Base-by-base conservation (phyloP, 2,797 vertebrate genomes). In the Crocidura indochinensis region DNA sequence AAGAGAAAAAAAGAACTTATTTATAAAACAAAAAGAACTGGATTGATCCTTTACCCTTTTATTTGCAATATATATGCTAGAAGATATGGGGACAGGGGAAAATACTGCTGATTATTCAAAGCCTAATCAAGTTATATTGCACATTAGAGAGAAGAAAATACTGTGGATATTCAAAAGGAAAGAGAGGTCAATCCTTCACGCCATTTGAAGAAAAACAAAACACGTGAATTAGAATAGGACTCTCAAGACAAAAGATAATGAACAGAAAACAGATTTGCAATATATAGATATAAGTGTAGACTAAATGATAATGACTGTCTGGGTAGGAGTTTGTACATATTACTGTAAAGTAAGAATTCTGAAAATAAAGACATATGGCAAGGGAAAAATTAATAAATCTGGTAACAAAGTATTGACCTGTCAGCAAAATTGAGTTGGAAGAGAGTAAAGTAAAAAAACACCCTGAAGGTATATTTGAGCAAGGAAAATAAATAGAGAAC, bases 321-420 rank as follows among this genome's bases (percentile, higher is more conserved):
- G 44, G 64, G 22, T 90, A 29, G 4, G 8, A 74, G 80, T 90
- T 80, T 88, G 27, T 73, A 94, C 19, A 88, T 51, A 67, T 46
- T 86, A 87, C 38, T 47, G 31, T 14, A 29, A 90, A 80, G 24
- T 53, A 91, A 88, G 44, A 17, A 86, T 88, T 90, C 65, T 84
- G 88, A 94, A 92, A 93, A 91, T 49, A 94, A 38, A 91, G 27
- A 88, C 31, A 78, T 72, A 87, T 49, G 60, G 65, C 31, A 94
- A 84, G 29, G 22, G 46, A 60, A 92, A 92, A 95, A 53, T 53
- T 83, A 90, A 75, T 92, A 87, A 90, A 81, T 92, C 53, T 88
- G 64, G 69, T 94, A 83, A 3, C 56, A 88, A 81, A 81, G 26
- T 79, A 88, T 20, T 91, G 31, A 91, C 80, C 11, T 65, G n/a